Evolutionary conservation across 2,797 vertebrate species (phyloP).

Genomic region (Pyrrhura leucotis): DNA sequence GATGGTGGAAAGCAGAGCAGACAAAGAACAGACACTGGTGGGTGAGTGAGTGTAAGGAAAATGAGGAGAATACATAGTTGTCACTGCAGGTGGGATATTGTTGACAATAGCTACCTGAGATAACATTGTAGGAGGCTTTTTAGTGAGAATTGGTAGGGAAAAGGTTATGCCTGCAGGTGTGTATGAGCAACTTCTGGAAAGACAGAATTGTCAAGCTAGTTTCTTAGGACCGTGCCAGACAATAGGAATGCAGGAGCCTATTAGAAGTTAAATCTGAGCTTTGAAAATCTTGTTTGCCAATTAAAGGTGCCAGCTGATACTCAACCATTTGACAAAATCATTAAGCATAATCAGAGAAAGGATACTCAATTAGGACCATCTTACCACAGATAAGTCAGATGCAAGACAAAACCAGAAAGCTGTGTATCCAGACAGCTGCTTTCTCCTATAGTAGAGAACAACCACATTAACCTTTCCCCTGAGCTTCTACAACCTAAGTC

Average conservation of each 20-base stretch:
- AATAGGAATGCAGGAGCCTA: too few species aligned
- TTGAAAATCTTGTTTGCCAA: not conserved
- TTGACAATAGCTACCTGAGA: not conserved
- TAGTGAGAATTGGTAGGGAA: not conserved
- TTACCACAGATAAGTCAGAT: not conserved
- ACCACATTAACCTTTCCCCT: not conserved
- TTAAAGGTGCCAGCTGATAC: not conserved
- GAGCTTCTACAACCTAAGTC: not conserved
- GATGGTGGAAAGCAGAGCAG: not conserved
- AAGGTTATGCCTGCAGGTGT: rapidly evolving
- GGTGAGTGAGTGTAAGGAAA: not conserved
- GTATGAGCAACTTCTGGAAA: not conserved
- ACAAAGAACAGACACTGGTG: not conserved
- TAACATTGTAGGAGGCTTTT: rapidly evolving
- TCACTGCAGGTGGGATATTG: not conserved
- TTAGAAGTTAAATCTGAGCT: not conserved
- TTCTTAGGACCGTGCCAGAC: not conserved
- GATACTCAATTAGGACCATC: not conserved
- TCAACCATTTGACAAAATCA: not conserved
- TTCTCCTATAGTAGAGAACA: not conserved
- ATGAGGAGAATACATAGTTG: not conserved
- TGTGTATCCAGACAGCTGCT: not conserved
- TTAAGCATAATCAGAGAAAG: not conserved
- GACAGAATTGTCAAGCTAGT: not conserved
- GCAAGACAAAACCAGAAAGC: not conserved